Evolutionary conservation across 2,113 vertebrate species (phyloP).

Genomic region (Atractosteus spatula): DNA sequence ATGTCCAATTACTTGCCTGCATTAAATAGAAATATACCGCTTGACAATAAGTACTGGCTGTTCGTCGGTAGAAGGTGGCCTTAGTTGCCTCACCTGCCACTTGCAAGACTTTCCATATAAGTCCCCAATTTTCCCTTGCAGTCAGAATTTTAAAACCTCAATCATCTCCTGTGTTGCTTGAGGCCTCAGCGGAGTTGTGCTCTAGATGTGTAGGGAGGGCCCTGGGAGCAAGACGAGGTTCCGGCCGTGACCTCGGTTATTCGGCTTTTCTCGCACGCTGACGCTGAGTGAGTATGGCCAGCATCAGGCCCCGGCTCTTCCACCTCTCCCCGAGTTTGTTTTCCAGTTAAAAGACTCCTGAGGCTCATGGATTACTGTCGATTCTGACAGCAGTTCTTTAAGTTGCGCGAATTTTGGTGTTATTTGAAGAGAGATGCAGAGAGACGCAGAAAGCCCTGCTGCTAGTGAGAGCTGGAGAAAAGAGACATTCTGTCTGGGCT

Average conservation of each 20-base stretch:
- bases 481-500: no score
- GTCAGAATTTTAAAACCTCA: background rate
- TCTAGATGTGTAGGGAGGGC: no score
- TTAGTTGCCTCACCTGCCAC: background rate
- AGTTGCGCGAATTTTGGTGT: no score
- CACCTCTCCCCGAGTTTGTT: background rate
- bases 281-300: no score
- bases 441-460: no score
- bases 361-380: background rate
- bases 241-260: no score
- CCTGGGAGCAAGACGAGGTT: no score
- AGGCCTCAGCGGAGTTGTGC: background rate
- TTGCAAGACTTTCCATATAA: background rate
- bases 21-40: slow-evolving; percentile 3
- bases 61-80: background rate
- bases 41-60: background rate
- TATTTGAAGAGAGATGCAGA: no score
- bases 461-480: no score
- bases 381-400: background rate
- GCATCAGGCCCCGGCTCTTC: background rate
- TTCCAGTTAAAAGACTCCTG: background rate
- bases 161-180: background rate
- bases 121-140: no score
- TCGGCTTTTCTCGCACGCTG: no score
- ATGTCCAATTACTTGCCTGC: slow-evolving; percentile 1